Evolutionary conservation across 2,113 vertebrate species (phyloP).

Genomic region (Rhizomys pruinosus): DNA sequence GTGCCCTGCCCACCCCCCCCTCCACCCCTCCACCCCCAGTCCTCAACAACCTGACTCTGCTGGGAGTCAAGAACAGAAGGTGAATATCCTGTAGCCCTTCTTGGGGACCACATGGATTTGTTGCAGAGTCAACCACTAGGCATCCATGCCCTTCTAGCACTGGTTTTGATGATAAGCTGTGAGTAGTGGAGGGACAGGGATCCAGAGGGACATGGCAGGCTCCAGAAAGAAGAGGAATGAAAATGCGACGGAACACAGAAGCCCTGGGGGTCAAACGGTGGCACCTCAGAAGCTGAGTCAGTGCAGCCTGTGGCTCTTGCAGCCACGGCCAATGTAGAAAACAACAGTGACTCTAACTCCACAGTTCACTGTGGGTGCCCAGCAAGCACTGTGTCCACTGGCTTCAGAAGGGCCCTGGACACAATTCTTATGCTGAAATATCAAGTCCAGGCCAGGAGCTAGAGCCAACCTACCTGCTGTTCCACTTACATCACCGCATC

Average conservation of each 20-base stretch:
- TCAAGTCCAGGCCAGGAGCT: too few relatives aligned
- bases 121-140: neutral
- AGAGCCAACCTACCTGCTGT: too few relatives aligned
- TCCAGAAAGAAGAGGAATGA: neutral
- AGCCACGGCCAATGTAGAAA: neutral
- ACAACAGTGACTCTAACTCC: too few relatives aligned
- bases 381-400: too few relatives aligned
- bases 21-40: neutral
- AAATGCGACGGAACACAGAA: neutral
- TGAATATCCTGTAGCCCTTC: conserved; percentile 9
- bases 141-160: neutral
- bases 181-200: conserved; percentile 20
- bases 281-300: neutral
- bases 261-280: neutral
- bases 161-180: conserved; percentile 28
- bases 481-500: too few relatives aligned
- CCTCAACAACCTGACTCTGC: conserved; percentile 35
- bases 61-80: neutral
- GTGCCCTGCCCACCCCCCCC: neutral
- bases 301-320: neutral
- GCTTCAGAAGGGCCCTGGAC: too few relatives aligned
- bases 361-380: too few relatives aligned
- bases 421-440: too few relatives aligned
- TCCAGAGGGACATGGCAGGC: conserved; percentile 35
- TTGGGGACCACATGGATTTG: neutral